phyloP scores from a whole-genome alignment of 92 coral and sea anemone species.

The Heliopora coerulea region DNA sequence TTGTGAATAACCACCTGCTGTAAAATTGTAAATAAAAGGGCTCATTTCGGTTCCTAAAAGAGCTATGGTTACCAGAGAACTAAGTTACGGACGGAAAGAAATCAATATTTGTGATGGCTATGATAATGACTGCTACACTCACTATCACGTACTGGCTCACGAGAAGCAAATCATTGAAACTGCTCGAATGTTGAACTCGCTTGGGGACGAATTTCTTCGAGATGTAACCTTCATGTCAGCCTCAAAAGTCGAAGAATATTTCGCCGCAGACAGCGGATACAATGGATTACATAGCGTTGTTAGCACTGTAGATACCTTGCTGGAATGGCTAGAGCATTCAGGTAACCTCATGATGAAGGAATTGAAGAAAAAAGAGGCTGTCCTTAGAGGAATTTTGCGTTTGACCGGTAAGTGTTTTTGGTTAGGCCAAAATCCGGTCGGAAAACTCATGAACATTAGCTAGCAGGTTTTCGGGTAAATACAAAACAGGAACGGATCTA shows the following conservation, averaged over 20 bases:
- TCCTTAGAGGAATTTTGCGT: constrained; percentile 18
- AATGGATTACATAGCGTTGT: constrained; percentile 9
- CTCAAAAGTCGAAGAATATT: not conserved
- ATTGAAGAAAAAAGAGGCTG: constrained; percentile 26
- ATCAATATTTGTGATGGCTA: constrained; percentile 2
- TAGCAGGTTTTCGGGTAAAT: too few relatives aligned
- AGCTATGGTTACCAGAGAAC: not conserved
- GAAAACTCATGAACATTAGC: too few relatives aligned
- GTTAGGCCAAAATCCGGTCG: too few relatives aligned
- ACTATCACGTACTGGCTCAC: not conserved
- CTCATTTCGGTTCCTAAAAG: not conserved
- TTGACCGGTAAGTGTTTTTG: constrained; percentile 1
- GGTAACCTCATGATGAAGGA: constrained; percentile 1
- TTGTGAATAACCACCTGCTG: constrained; percentile 34
- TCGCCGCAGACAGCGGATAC: not conserved
- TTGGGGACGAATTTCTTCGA: constrained; percentile 6
- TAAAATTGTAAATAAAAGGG: not conserved
- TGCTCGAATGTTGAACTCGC: constrained; percentile 16
- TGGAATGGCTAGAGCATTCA: constrained; percentile 22
- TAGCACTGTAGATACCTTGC: not conserved
- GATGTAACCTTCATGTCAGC: not conserved
- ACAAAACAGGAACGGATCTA: too few relatives aligned
- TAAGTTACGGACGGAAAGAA: not conserved
- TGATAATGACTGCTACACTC: constrained; percentile 5
- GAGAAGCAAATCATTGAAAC: constrained; percentile 24